Conservation (phyloP, 2,113 vertebrate genomes). For the Notarius quadriscutis region DNA sequence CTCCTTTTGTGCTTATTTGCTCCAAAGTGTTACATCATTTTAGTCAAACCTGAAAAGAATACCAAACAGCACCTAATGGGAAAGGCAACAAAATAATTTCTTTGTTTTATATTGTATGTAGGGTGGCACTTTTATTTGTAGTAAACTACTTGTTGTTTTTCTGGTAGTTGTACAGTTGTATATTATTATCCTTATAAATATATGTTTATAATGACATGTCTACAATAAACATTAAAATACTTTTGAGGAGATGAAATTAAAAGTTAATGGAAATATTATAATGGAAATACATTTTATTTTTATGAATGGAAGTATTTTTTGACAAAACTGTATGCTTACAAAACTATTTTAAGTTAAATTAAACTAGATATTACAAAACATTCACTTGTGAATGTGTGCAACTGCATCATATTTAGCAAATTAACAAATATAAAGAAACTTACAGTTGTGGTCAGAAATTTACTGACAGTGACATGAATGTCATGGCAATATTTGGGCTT, state of each 20-base stretch:
- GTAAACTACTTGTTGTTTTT: neutral
- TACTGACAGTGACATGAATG: no score
- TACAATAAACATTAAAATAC: neutral
- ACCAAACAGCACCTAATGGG: conserved; percentile 45
- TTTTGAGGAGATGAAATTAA: neutral
- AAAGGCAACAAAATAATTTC: conserved; percentile 27
- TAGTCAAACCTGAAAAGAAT: conserved; percentile 55
- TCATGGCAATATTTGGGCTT: no score
- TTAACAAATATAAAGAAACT: neutral
- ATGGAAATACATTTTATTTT: neutral
- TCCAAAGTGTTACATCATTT: conserved; percentile 71
- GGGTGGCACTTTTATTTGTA: neutral
- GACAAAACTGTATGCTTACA: neutral
- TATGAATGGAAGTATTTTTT: neutral
- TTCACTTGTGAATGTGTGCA: neutral
- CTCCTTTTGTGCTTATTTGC: conserved; percentile 70
- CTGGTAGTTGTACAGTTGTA: neutral
- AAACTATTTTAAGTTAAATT: neutral
- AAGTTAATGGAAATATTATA: neutral
- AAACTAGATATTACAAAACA: neutral
- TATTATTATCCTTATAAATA: neutral
- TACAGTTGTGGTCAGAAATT: no score
- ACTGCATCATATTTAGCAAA: neutral
- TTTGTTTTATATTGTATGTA: neutral
- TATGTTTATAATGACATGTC: neutral